phyloP scores from a whole-genome alignment of 2,797 vertebrate genomes.

The Buceros bicornis region DNA sequence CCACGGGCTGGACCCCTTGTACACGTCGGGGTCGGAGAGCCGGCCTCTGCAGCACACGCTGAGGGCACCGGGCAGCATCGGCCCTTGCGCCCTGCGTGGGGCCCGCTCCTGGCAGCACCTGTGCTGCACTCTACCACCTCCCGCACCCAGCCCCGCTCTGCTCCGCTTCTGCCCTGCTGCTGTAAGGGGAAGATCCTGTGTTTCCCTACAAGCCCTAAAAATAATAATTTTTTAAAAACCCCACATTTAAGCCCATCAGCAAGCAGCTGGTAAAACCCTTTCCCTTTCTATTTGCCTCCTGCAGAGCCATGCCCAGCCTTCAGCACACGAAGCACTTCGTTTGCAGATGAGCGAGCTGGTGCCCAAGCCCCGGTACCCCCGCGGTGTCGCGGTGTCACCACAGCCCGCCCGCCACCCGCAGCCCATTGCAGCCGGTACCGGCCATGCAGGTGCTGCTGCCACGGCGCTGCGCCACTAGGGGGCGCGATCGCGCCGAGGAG shows the following conservation, averaged over 20 bases:
- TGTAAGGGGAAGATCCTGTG: too few relatives aligned
- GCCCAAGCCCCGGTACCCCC: too few relatives aligned
- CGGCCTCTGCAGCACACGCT: fast-evolving
- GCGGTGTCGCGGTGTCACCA: too few relatives aligned
- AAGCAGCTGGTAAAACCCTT: fast-evolving
- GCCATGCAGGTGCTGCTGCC: too few relatives aligned
- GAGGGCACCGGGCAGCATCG: fast-evolving
- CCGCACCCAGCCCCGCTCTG: neutral
- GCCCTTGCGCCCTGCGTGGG: too few relatives aligned
- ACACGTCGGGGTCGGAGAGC: fast-evolving
- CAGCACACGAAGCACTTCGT: neutral
- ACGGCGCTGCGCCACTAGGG: too few relatives aligned
- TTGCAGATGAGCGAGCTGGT: too few relatives aligned
- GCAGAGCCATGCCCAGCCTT: neutral
- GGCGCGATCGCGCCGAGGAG: neutral
- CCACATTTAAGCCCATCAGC: fast-evolving
- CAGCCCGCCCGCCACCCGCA: too few relatives aligned
- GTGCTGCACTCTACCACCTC: too few relatives aligned
- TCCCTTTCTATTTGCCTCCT: fast-evolving
- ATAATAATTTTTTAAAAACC: too few relatives aligned
- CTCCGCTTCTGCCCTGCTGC: fast-evolving
- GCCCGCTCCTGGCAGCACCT: neutral
- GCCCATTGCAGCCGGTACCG: too few relatives aligned
- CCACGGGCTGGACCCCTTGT: fast-evolving
- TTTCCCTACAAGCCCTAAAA: neutral